Evolutionary conservation across 1,140 invertebrate species (phyloP).

Genomic region (Pectinophora gossypiella): DNA sequence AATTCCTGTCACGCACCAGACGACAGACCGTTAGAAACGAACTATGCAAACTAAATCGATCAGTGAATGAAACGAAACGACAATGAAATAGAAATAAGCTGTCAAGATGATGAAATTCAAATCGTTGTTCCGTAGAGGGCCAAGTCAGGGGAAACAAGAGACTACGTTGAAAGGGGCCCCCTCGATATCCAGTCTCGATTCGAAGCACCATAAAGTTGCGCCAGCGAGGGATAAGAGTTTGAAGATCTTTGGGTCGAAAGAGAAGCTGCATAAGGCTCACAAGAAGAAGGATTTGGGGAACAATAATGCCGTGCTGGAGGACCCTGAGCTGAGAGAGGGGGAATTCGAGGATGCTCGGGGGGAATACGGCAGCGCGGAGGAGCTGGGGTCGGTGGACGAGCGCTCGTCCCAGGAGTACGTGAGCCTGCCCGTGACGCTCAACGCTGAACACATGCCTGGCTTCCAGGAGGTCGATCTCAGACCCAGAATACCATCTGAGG

Average conservation of each 20-base stretch:
- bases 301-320: conserved; percentile 64
- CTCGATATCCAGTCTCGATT: conserved; percentile 73
- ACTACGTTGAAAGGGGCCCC: conserved; percentile 65
- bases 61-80: conserved; percentile 40
- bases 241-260: conserved; percentile 71
- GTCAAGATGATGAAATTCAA: conserved; percentile 88
- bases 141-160: conserved; percentile 71
- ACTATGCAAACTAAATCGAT: conserved; percentile 34
- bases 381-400: conserved; percentile 56
- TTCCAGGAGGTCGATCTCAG: conserved; percentile 63
- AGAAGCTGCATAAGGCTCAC: conserved; percentile 67
- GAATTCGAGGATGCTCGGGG: conserved; percentile 44
- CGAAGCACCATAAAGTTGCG: conserved; percentile 75
- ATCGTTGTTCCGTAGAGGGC: conserved; percentile 87
- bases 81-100: conserved; percentile 53
- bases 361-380: conserved; percentile 60
- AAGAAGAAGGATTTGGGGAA: conserved; percentile 67
- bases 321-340: conserved; percentile 47
- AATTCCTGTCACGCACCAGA: conserved; percentile 45
- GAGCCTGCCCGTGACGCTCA: conserved; percentile 61
- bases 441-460: conserved; percentile 60
- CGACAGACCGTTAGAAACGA: conserved; percentile 11
- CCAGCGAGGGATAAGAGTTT: conserved; percentile 65
- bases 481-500: conserved; percentile 58
- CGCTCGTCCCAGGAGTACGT: conserved; percentile 65